A percentile compares a stretch with the other conserved stretches of the same genome.
Evolutionary conservation across 2,797 vertebrate genomes (phyloP).

Genomic region (Crenuchus spilurus): DNA sequence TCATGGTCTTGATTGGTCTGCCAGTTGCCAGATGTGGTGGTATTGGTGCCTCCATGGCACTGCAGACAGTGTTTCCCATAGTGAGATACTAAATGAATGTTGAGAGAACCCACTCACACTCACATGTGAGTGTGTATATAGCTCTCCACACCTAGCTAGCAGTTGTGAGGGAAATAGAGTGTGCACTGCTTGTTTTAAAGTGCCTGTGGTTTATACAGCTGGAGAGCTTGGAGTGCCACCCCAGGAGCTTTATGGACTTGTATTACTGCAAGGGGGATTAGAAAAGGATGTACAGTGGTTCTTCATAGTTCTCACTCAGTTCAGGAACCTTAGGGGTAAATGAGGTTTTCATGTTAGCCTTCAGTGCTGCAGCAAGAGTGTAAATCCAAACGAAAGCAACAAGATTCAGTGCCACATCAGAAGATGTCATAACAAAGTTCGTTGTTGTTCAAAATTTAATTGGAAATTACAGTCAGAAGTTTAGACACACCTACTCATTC

Average conservation of each 20-base stretch:
- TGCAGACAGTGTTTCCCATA: too few relatives aligned
- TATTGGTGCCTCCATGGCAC: too few relatives aligned
- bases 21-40: too few relatives aligned
- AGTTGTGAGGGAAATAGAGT: constrained; percentile 57
- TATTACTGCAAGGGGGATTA: constrained; percentile 69
- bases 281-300: constrained; percentile 59
- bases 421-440: too few relatives aligned
- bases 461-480: neutral
- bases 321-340: neutral
- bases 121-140: neutral
- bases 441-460: too few relatives aligned
- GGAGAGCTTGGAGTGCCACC: constrained; percentile 60
- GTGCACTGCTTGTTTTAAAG: constrained; percentile 73
- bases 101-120: constrained; percentile 8
- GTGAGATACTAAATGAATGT: too few relatives aligned
- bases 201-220: constrained; percentile 68
- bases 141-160: constrained; percentile 30
- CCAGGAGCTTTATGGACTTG: constrained; percentile 71
- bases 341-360: constrained; percentile 6
- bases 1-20: too few relatives aligned
- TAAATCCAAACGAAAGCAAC: neutral
- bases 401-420: neutral
- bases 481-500: too few relatives aligned
- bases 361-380: neutral
- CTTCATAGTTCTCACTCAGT: constrained; percentile 52